These are phyloP conservation scores for Lacerta viridis DNA, from an alignment of 2,797 vertebrate species.

Conservation along the genomic window DNA sequence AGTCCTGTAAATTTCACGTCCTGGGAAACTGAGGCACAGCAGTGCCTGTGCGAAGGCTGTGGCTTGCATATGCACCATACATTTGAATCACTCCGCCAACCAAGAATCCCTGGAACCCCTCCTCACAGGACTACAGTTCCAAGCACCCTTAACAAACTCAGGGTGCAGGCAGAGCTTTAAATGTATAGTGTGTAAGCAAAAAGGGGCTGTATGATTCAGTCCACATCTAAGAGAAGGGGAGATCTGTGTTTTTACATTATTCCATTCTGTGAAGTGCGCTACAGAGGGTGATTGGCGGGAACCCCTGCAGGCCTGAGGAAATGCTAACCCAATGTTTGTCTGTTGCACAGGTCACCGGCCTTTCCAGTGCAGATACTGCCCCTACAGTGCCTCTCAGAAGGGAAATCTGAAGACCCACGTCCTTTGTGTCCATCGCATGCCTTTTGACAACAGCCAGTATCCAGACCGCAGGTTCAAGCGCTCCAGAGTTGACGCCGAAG, in stretches of 20 bases:
- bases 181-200: background rate
- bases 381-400: constrained; percentile 95
- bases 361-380: constrained; percentile 93
- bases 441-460: constrained; percentile 97
- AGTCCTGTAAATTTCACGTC: background rate
- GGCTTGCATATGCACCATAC: no score
- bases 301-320: fast-evolving
- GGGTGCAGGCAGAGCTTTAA: no score
- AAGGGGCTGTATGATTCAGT: background rate
- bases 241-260: background rate
- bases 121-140: no score
- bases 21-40: background rate
- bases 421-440: constrained; percentile 94
- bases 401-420: constrained; percentile 97
- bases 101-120: no score
- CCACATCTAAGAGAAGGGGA: background rate
- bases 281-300: fast-evolving
- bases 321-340: constrained; percentile 66
- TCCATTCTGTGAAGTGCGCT: background rate
- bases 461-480: constrained; percentile 95
- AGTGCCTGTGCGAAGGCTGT: background rate
- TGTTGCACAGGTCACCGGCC: constrained; percentile 85
- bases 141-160: no score
- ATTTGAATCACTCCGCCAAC: no score
- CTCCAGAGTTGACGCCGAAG: constrained; percentile 85